Evolutionary conservation across 2,797 vertebrate genomes (phyloP), one percentile per base, ranked within the genome.

Genomic region (Podarcis lilfordi): DNA sequence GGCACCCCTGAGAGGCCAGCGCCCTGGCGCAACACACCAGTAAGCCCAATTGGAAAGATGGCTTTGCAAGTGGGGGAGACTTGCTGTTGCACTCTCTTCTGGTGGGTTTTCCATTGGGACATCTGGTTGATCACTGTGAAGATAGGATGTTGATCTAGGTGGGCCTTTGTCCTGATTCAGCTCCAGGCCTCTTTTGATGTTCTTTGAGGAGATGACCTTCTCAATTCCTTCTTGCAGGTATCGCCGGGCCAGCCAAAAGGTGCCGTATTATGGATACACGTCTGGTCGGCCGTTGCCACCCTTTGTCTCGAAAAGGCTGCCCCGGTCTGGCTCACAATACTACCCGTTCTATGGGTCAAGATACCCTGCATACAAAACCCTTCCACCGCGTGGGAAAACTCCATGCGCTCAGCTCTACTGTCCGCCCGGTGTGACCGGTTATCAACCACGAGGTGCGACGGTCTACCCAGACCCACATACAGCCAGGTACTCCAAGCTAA

Each of bases 241-340:
- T 50, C 78, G 27, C 43, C 61, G 43, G 13, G 2, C 83, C 11
- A 66, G 71, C 74, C 78, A 74, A 55, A 74, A 27, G 21, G 85
- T 89, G 88, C 59, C 88, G 0, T 85, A 89, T 66, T 89, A 89
- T 55, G 7, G 59, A 37, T 88, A 88, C 8, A 66, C 61, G 0
- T 43, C 8, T 0, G 71, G 84, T 5, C 69, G 78, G 2, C 84
- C 84, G 0, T 40, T 85, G 15, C 79, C 78, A 2, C 59, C 45
- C 1, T 89, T 89, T 13, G 83, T 89, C 3, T 66, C 61, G 3
- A 86, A 75, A 68, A 75, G 84, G 2, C 61, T 85, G 3, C 78
- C 83, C 0, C 68, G 66, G 9, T 81, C 66, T 27, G 32, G 23
- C 3, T 68, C 88, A 1, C 88, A 85, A 23, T 84, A n/a, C 10